Base-by-base conservation (phyloP, 2,888 invertebrate species). In the Liodrosophila aerea region DNA sequence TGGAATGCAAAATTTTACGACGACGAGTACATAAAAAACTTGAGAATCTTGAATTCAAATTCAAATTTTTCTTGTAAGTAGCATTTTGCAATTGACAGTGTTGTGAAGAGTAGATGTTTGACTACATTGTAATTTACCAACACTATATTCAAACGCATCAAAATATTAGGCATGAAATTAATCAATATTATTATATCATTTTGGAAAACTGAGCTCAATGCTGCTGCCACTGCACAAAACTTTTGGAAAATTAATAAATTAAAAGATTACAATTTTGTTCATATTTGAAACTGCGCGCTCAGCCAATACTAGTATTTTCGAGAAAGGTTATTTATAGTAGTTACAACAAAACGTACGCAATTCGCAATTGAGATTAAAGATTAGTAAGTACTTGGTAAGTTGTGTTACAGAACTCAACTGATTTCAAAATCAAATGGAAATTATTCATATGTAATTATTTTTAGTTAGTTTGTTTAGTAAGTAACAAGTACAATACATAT, bases 21-120 rank as follows among this genome's bases (percentile, higher is more conserved):
- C 82, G 85, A 85, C 85, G 83, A 80, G 87, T 87, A 87, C 87
- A 88, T 87, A 88, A 87, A 87, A 87, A 87, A 88, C 87, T 78
- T 77, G 44, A 33, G 63, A 58, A 44, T 72, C 22, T 22, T 22
- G 22, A 22, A 22, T 22, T 22, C 51, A 22, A 39, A 39, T 54
- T 60, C 39, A 27, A 11, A 39, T 27, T 11, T 16, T 9, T 41
- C n/a, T 27, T 29, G 31, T n/a, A 39, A 61, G 16, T 37, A 64
- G 57, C 45, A 47, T 58, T 54, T 53, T 40, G 15, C 22, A 27
- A 61, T 63, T 59, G 40, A 34, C 30, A 70, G 61, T 70, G 46
- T 66, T 66, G 60, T 51, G 29, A 50, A 44, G 12, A 46, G 15
- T 22, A 39, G 46, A 57, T 47, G 13, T 53, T 61, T 16, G 43